phyloP scores from a whole-genome alignment of 2,113 vertebrate species.

The Picathartes gymnocephalus region DNA sequence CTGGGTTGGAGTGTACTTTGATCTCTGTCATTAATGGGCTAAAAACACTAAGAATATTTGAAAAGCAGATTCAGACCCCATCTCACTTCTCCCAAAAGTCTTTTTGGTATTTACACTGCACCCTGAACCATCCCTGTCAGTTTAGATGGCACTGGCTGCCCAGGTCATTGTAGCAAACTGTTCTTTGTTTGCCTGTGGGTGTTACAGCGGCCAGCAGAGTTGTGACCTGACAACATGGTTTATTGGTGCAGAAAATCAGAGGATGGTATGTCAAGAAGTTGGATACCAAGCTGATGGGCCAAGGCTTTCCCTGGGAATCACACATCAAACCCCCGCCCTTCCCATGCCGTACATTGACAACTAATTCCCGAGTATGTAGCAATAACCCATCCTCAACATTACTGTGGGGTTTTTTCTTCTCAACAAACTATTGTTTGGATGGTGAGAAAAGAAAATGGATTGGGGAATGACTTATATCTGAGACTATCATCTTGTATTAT shows the following conservation, averaged over 20 bases:
- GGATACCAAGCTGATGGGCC: neutral
- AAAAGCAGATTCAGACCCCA: neutral
- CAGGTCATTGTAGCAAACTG: neutral
- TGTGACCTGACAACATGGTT: neutral
- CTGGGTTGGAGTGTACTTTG: neutral
- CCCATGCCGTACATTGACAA: neutral
- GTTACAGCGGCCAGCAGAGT: neutral
- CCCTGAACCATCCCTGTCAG: neutral
- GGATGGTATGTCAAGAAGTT: neutral
- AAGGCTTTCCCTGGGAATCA: neutral
- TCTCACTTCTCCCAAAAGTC: neutral
- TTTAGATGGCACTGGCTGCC: neutral
- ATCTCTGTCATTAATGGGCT: neutral
- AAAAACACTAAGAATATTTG: neutral
- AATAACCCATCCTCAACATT: neutral
- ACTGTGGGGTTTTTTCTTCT: neutral
- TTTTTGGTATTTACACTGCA: neutral
- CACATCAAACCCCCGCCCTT: neutral
- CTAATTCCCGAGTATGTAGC: constrained; percentile 1
- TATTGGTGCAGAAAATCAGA: neutral
- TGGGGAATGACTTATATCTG: neutral
- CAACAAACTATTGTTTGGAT: neutral
- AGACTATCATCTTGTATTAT: neutral
- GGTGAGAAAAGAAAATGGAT: neutral
- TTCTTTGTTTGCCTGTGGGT: neutral